Conservation (phyloP, 2,888 invertebrate genomes). For the Pterostichus madidus region DNA sequence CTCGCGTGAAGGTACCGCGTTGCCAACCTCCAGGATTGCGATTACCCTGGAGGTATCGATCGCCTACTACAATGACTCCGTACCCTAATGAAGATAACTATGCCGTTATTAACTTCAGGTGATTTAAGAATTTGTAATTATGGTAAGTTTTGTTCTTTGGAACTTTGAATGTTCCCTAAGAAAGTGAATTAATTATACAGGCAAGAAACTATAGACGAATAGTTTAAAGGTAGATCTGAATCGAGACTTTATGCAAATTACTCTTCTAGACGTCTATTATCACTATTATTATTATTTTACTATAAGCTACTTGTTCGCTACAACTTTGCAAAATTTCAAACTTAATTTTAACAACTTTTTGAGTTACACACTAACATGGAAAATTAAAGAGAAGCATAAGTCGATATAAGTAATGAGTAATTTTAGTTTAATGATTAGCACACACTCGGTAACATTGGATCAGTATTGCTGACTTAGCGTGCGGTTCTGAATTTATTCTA, state of each 20-base stretch:
- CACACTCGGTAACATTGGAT: too few species aligned
- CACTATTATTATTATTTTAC: not conserved
- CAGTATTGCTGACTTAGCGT: too few species aligned
- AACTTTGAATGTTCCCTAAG: conserved; percentile 4
- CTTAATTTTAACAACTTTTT: not conserved
- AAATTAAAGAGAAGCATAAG: too few species aligned
- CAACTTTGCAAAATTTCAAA: conserved; percentile 1
- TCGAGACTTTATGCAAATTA: conserved; percentile 3
- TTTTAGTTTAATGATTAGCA: too few species aligned
- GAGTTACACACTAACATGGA: not conserved
- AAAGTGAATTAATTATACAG: conserved; percentile 7
- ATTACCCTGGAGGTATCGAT: conserved; percentile 9
- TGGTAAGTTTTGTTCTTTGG: conserved; percentile 2
- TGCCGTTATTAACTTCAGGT: conserved; percentile 36
- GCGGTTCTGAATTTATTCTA: too few species aligned
- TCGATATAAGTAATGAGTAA: too few species aligned
- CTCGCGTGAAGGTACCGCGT: conserved; percentile 26
- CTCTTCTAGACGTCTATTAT: not conserved
- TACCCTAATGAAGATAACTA: conserved; percentile 43
- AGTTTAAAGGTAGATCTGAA: conserved; percentile 2
- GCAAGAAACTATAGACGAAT: not conserved
- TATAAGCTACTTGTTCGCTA: not conserved
- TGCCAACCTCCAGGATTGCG: not conserved
- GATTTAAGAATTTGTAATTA: conserved; percentile 18
- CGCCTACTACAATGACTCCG: not conserved